Percentiles rank a stretch among this genome's conserved stretches.
These are phyloP conservation scores for Vespertilio murinus DNA, from an alignment of 2,797 vertebrate species.

Conservation along the genomic window DNA sequence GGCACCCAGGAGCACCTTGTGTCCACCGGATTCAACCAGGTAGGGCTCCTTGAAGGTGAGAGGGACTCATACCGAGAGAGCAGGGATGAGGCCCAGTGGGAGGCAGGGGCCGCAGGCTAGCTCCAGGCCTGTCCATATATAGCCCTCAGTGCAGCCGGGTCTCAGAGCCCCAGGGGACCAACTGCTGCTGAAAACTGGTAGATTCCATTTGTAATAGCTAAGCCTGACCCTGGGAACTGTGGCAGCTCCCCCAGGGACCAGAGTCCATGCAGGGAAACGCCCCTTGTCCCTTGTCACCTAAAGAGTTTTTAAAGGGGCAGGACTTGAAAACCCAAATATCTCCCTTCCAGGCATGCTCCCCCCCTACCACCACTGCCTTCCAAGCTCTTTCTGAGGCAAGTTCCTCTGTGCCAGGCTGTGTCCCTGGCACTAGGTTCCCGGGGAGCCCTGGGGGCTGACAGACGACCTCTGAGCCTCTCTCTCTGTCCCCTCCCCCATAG, in stretches of 20 bases:
- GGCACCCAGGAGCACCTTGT: conserved; percentile 88
- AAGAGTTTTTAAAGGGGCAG: conserved; percentile 63
- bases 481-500: conserved; percentile 79
- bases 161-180: conserved; percentile 58
- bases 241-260: conserved; percentile 48
- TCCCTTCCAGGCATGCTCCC: neutral
- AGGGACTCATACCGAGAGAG: neutral
- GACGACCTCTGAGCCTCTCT: neutral
- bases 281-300: conserved; percentile 56
- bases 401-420: neutral
- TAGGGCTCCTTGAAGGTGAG: conserved; percentile 64
- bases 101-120: neutral
- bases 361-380: neutral
- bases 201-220: conserved; percentile 77
- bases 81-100: neutral
- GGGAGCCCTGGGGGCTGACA: neutral
- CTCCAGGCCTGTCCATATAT: conserved; percentile 69
- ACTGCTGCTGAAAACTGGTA: conserved; percentile 51
- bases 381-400: neutral
- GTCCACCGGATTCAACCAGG: conserved; percentile 94
- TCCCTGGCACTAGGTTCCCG: neutral
- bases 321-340: conserved; percentile 20
- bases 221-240: conserved; percentile 62
- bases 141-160: conserved; percentile 39
- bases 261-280: conserved; percentile 52